These are phyloP conservation scores for Callospermophilus lateralis DNA, from an alignment of 2,113 vertebrate species.

Conservation along the genomic window DNA sequence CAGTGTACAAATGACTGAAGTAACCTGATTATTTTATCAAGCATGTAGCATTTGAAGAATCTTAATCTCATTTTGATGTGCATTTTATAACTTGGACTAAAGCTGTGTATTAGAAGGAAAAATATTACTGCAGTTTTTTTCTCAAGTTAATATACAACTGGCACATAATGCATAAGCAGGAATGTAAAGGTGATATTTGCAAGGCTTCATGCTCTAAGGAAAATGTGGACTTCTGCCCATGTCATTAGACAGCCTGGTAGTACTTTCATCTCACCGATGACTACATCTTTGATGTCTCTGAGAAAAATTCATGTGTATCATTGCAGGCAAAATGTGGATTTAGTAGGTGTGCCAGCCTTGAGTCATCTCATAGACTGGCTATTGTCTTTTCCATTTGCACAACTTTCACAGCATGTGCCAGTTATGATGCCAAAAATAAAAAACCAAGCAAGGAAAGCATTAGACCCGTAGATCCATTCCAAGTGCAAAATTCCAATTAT, in stretches of 20 bases:
- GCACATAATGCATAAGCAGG: neutral
- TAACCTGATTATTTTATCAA: neutral
- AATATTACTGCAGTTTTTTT: constrained; percentile 8
- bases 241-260: neutral
- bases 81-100: neutral
- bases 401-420: constrained; percentile 63
- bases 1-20: neutral
- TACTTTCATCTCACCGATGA: neutral
- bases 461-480: constrained; percentile 58
- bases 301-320: neutral
- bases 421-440: constrained; percentile 73
- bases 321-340: neutral
- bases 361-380: neutral
- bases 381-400: constrained; percentile 58
- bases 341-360: neutral
- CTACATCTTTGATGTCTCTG: neutral
- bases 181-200: neutral
- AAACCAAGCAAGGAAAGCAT: constrained; percentile 72
- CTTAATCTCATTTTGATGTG: constrained; percentile 38
- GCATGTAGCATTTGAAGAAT: neutral
- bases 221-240: neutral
- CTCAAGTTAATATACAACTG: constrained; percentile 4
- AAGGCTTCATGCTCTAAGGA: neutral
- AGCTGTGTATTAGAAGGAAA: neutral
- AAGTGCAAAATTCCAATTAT: constrained; percentile 77